Conservation (phyloP, 2,888 invertebrate genomes). For the Pyrrhosoma nymphula region DNA sequence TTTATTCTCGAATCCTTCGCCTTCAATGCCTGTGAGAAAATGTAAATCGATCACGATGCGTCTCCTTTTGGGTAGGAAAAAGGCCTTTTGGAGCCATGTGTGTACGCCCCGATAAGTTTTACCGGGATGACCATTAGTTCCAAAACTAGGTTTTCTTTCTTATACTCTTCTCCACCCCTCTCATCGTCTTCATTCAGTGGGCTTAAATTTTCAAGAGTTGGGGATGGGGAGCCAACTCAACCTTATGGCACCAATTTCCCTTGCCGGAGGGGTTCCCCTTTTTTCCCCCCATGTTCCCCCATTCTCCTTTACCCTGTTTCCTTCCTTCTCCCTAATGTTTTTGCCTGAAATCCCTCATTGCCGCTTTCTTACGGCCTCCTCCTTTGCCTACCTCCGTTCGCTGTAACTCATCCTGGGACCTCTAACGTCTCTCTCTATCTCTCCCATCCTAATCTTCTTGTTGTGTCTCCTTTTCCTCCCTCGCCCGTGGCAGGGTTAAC, state of each 20-base stretch:
- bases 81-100: background rate
- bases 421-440: background rate
- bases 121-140: conserved; percentile 1
- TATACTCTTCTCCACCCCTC: background rate
- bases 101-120: background rate
- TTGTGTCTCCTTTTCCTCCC: background rate
- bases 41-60: background rate
- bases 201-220: background rate
- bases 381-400: background rate
- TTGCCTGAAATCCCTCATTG: conserved; percentile 14
- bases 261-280: background rate
- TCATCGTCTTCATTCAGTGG: background rate
- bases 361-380: background rate
- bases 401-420: background rate
- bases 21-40: background rate
- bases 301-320: background rate
- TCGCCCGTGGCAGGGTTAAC: background rate
- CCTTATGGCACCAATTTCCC: conserved; percentile 25
- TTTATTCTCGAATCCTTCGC: background rate
- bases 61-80: background rate
- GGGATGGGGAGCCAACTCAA: background rate
- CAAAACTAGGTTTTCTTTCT: background rate
- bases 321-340: background rate
- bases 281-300: background rate
- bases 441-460: background rate